Base-by-base conservation (phyloP, 2,113 vertebrate species). In the Salvelinus sp. region DNA sequence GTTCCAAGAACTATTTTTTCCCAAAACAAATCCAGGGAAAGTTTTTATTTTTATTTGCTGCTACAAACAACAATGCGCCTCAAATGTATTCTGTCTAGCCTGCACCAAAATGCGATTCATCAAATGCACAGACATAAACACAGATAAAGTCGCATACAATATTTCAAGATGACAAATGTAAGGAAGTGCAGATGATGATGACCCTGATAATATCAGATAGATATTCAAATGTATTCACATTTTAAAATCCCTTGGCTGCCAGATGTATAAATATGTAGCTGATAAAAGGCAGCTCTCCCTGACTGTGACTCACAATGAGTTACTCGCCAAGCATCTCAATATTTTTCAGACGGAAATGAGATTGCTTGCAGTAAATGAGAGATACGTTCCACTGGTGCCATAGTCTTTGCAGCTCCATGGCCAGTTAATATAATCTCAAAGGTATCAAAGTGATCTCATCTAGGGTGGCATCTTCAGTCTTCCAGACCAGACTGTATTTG, bases 121-220 rank as follows among this genome's bases (percentile, higher is more conserved):
- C 65, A 67, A 38, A 67, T 33, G 65, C 28, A 9, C 27, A 4
- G 65, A 67, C 65, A 67, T 18, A 67, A 38, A 33, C 28, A 12
- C 7, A 25, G 28, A 20, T 20, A 18, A 16, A 33, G 16, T 18
- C 71, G 63, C 22, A 38, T 33, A 33, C 18, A 73, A 16, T 62
- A n/a, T 33, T 73, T 73, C 71, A 33, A 62, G 28, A 38, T 60
- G 28, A n/a, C 57, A 38, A 20, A 62, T 73, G 57, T n/a, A 22
- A 3, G 7, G 22, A 70, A 25, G 44, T 23, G 57, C 62, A 62
- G 16, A 73, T 38, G 20, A 10, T 47, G 57, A 62, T 73, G 71
- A 73, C 71, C 71, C 28, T 73, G 71, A 73, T 63, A 33, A 33
- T 14, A 62, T 73, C 57, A 38, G 71, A 73, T 73, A 73, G 58